Base-by-base conservation (phyloP, 2,113 vertebrate genomes). In the Ranitomeya variabilis region DNA sequence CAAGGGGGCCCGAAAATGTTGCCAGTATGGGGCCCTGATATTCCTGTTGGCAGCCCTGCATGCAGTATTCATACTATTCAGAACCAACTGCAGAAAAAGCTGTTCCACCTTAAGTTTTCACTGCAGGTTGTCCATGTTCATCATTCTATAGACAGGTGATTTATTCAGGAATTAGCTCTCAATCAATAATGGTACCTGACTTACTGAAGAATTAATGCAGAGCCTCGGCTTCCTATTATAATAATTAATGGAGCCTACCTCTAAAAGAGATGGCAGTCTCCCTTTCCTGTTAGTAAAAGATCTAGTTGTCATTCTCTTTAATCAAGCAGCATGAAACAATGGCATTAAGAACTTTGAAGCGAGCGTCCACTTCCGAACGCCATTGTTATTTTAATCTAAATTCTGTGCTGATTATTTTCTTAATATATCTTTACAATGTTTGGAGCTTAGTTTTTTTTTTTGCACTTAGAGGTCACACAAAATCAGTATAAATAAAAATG, bases 121-220 rank as follows among this genome's bases (percentile, higher is more conserved):
- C 69, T 73, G 69, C 69, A 73, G 69, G 31, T 37, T 31, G 69
- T 37, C 69, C 26, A 37, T 7, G 69, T 73, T 15, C 69, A 73
- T 73, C 12, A 73, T 8, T 73, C 69, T 37, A 37, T 73, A 37
- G 69, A 73, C 69, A 73, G 26, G 69, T 73, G 69, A 73, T 73
- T 73, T 73, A 73, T 73, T 73, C 26, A 73, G 26, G 69, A 73
- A 73, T 73, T 73, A 73, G 69, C 69, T 73, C 26, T 37, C 69
- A 73, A 73, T 73, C 71, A 74, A 74, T 74, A 74, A 74, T 74
- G 71, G 37, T 51, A 45, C 37, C 71, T 74, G 71, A 51, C 71
- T 45, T 74, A 74, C 71, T 74, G 37, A 74, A 74, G 71, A 74
- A 74, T 13, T 74, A 19, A 74, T 74, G 71, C 31, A 74, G 31